Evolutionary conservation across 2,888 invertebrate species (phyloP).

Genomic region (Parascotia fuliginaria): DNA sequence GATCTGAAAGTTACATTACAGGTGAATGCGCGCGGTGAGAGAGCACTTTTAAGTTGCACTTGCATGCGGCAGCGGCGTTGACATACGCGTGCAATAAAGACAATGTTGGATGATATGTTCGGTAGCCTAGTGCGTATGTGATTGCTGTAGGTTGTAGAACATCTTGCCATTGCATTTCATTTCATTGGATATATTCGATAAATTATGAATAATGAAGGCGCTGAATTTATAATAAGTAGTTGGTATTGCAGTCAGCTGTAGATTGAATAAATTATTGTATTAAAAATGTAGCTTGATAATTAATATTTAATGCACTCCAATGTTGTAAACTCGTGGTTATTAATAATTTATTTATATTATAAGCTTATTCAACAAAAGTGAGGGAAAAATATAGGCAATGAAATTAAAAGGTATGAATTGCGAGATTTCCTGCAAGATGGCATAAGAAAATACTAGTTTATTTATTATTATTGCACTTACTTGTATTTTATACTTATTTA

Average conservation of each 20-base stretch:
- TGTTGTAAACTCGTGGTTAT: not conserved
- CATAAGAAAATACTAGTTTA: no score
- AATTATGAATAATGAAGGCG: slow-evolving; percentile 19
- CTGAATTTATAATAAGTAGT: slow-evolving; percentile 15
- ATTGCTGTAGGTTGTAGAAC: slow-evolving; percentile 17
- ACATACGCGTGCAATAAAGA: no score
- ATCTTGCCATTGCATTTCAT: slow-evolving; percentile 43
- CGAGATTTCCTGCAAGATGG: not conserved
- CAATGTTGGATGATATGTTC: no score
- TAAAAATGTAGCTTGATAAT: slow-evolving; percentile 1
- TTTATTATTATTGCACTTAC: no score
- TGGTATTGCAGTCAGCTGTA: slow-evolving; percentile 10
- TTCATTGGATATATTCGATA: slow-evolving; percentile 24
- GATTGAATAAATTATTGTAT: slow-evolving; percentile 10
- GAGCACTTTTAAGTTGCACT: no score
- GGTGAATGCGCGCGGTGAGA: no score
- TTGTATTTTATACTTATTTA: no score
- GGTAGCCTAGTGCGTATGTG: not conserved
- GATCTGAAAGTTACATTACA: no score
- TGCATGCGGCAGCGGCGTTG: no score
- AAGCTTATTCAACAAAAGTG: no score
- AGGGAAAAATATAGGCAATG: no score
- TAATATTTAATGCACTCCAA: not conserved
- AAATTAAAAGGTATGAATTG: no score
- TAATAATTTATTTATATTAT: not conserved